phyloP scores from a whole-genome alignment of 2,888 invertebrate genomes.

The Octodonta nipae region DNA sequence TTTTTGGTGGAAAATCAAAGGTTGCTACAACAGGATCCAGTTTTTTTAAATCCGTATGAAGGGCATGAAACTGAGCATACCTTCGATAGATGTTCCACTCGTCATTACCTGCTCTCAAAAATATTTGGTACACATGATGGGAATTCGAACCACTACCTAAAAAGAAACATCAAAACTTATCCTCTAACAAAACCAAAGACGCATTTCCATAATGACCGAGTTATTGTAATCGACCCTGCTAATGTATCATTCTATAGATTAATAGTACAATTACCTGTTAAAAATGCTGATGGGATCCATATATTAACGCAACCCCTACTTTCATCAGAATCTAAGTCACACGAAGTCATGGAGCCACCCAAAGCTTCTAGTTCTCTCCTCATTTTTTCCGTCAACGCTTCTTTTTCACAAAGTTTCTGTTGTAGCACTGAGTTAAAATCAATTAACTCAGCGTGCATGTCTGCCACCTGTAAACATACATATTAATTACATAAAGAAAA shows the following conservation, averaged over 20 bases:
- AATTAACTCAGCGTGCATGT: conserved; percentile 90
- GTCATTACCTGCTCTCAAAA: conserved; percentile 63
- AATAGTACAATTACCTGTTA: conserved; percentile 50
- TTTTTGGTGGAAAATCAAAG: conserved; percentile 90
- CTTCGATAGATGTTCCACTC: conserved; percentile 94
- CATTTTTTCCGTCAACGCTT: conserved; percentile 44
- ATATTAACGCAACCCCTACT: conserved; percentile 53
- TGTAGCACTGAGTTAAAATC: conserved; percentile 79
- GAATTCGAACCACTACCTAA: conserved; percentile 53
- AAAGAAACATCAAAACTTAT: too few relatives aligned
- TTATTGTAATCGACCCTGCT: too few relatives aligned
- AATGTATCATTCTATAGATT: too few relatives aligned
- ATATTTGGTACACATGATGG: conserved; percentile 83
- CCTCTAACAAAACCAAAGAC: too few relatives aligned
- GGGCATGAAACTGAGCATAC: conserved; percentile 80
- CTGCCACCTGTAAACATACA: conserved; percentile 54
- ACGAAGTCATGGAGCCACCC: conserved; percentile 46
- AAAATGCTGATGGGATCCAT: conserved; percentile 78
- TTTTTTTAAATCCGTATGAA: conserved; percentile 74
- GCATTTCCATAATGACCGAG: too few relatives aligned
- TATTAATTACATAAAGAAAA: background rate
- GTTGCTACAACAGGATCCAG: conserved; percentile 63
- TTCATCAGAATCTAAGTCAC: conserved; percentile 33
- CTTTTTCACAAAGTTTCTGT: conserved; percentile 51
- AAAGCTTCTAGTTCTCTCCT: conserved; percentile 51